These are phyloP conservation scores for Anthopleura xanthogrammica DNA, from an alignment of 92 coral and sea anemone species.

Conservation along the genomic window DNA sequence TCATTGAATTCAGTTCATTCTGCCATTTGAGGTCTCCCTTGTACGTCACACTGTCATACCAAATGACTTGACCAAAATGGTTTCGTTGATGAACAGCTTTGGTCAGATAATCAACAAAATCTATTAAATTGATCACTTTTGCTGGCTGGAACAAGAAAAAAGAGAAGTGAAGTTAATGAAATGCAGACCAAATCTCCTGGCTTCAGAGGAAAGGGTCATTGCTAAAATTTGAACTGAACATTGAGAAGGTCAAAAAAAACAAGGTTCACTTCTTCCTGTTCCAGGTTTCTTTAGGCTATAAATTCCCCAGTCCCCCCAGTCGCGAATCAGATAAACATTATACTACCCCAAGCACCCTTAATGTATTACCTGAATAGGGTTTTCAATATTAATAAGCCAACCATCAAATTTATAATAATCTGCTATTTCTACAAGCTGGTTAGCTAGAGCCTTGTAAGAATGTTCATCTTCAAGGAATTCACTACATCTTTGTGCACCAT, in stretches of 20 bases:
- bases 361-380: conserved; percentile 87
- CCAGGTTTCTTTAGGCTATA: too few species aligned
- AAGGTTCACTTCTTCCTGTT: too few species aligned
- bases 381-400: conserved; percentile 93
- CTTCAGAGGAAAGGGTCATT: too few species aligned
- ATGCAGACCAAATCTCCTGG: background rate
- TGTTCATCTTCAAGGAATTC: conserved; percentile 63
- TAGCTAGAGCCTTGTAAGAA: conserved; percentile 60
- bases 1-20: conserved; percentile 78
- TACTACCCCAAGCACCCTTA: too few species aligned
- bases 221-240: too few species aligned
- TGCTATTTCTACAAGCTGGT: conserved; percentile 87
- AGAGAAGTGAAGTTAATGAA: background rate
- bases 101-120: conserved; percentile 78
- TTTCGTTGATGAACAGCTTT: conserved; percentile 64
- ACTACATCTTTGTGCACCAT: conserved; percentile 74
- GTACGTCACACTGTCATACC: conserved; percentile 98
- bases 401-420: conserved; percentile 97
- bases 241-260: too few species aligned
- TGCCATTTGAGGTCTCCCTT: conserved; percentile 94
- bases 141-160: conserved; percentile 65
- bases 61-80: conserved; percentile 72
- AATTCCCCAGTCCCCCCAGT: background rate
- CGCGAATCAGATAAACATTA: too few species aligned
- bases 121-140: conserved; percentile 76